Evolutionary conservation across 2,113 vertebrate genomes (phyloP).

Genomic region (Notarius lentiginosus): DNA sequence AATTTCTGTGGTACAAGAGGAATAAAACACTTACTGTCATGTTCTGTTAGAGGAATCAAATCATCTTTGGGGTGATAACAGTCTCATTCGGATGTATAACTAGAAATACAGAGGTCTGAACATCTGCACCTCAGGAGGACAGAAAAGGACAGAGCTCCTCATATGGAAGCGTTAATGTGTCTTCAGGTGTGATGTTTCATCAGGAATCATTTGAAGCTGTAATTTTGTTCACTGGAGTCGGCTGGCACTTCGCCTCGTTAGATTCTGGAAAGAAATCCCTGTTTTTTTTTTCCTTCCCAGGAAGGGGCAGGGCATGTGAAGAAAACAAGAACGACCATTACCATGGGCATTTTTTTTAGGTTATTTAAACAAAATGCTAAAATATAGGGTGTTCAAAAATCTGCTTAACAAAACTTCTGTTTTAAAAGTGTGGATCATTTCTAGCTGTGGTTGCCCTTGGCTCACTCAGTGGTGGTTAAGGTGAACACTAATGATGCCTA

Average conservation of each 20-base stretch:
- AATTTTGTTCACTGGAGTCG: neutral
- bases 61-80: too few species aligned
- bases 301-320: neutral
- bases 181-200: neutral
- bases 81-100: too few species aligned
- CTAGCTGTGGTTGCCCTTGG: neutral
- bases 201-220: too few species aligned
- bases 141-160: neutral
- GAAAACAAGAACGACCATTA: neutral
- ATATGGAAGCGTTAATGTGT: neutral
- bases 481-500: neutral
- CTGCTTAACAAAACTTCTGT: too few species aligned
- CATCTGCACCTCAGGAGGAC: neutral
- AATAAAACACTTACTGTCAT: too few species aligned
- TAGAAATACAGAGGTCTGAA: neutral
- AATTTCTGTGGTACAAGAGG: too few species aligned
- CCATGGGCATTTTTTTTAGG: neutral
- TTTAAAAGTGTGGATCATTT: slow-evolving; percentile 8
- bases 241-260: neutral
- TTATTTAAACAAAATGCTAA: neutral
- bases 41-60: too few species aligned
- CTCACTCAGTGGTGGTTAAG: neutral
- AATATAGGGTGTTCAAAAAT: neutral
- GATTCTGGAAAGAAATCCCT: neutral
- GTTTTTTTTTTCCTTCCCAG: neutral